Conservation (phyloP, 2,797 vertebrate species). For the Gymnoscopelus braueri region DNA sequence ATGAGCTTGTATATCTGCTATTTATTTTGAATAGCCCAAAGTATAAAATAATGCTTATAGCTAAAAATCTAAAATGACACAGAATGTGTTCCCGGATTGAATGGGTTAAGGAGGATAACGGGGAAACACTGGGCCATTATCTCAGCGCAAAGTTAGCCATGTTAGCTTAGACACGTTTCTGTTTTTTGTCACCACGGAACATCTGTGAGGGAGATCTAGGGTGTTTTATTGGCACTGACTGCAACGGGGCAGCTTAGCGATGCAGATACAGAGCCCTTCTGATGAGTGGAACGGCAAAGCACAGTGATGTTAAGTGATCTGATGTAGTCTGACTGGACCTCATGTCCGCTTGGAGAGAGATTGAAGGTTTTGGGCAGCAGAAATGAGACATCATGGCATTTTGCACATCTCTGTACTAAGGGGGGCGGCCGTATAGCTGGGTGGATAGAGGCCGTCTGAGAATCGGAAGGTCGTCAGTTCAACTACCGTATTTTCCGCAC, state of each 20-base stretch:
- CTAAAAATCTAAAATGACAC: too few relatives aligned
- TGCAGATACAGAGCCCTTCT: conserved; percentile 41
- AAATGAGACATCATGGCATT: conserved; percentile 30
- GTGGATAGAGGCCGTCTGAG: too few relatives aligned
- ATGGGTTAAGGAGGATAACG: conserved; percentile 43
- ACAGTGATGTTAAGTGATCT: conserved; percentile 45
- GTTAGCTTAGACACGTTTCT: conserved; percentile 50
- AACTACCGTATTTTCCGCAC: too few relatives aligned
- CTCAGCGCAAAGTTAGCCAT: conserved; percentile 40
- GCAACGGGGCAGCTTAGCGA: conserved; percentile 46
- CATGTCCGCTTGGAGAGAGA: conserved; percentile 41
- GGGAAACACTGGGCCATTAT: conserved; percentile 12
- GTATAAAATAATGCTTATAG: too few relatives aligned
- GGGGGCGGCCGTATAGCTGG: too few relatives aligned
- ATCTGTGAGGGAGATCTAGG: conserved; percentile 43
- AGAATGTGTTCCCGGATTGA: too few relatives aligned
- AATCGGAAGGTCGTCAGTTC: too few relatives aligned
- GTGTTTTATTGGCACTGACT: conserved; percentile 51
- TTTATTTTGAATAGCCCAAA: too few relatives aligned
- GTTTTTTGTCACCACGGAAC: conserved; percentile 62
- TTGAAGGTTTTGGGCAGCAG: conserved; percentile 46
- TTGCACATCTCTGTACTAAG: conserved; percentile 13
- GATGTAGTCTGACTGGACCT: conserved; percentile 51
- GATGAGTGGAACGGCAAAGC: conserved; percentile 37
- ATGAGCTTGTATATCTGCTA: too few relatives aligned